Percentiles rank a stretch among this genome's conserved stretches.
Evolutionary conservation across 1,140 invertebrate genomes (phyloP).

Genomic region (Meloidogyne hapla): DNA sequence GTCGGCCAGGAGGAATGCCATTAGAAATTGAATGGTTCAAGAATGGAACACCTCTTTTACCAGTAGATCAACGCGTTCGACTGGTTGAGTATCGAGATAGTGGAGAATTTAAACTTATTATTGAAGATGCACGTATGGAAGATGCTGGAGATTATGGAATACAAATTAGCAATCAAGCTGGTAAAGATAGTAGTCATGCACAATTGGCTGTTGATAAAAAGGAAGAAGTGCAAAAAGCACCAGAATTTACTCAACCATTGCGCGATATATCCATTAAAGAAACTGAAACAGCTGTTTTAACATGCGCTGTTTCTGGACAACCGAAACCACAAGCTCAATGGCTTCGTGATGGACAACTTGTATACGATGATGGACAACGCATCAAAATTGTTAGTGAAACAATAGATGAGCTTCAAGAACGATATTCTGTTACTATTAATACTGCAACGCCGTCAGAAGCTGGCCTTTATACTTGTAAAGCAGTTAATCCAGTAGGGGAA

Average conservation of each 20-base stretch:
- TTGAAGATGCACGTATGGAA: constrained; percentile 60
- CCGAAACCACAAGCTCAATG: constrained; percentile 79
- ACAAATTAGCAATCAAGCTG: constrained; percentile 53
- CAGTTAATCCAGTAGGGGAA: constrained; percentile 45
- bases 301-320: constrained; percentile 73
- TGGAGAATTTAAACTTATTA: constrained; percentile 64
- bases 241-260: constrained; percentile 64
- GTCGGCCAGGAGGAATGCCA: constrained; percentile 41
- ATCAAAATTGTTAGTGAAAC: constrained; percentile 37
- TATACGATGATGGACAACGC: constrained; percentile 23
- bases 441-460: constrained; percentile 51
- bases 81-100: constrained; percentile 57
- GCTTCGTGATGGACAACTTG: constrained; percentile 66
- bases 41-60: constrained; percentile 70
- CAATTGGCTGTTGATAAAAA: constrained; percentile 47
- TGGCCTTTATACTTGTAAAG: constrained; percentile 48
- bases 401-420: constrained; percentile 65
- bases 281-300: constrained; percentile 46
- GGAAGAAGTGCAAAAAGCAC: constrained; percentile 63
- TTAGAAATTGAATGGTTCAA: constrained; percentile 65
- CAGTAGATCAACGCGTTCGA: constrained; percentile 59
- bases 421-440: constrained; percentile 59
- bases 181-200: constrained; percentile 38
- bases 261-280: constrained; percentile 40
- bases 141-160: constrained; percentile 48